Evolutionary conservation across 2,113 vertebrate genomes (phyloP).

Genomic region (Neomonachus schauinslandi): DNA sequence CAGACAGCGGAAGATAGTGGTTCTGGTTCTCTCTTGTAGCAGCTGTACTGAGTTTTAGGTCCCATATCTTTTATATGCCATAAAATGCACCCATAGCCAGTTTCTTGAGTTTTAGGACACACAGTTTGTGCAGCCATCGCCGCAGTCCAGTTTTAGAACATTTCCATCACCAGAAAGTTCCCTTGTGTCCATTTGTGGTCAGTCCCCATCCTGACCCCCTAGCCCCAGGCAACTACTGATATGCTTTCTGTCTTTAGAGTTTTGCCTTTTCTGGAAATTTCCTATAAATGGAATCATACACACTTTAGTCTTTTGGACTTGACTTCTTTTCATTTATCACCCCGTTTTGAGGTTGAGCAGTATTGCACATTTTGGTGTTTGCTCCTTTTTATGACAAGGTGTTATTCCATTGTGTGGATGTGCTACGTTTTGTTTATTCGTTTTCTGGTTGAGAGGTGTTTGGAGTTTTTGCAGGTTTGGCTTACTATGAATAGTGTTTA

Average conservation of each 20-base stretch:
- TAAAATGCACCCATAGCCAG: background rate
- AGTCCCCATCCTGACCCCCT: rapidly evolving
- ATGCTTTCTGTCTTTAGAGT: background rate
- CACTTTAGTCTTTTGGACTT: background rate
- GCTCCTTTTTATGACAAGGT: background rate
- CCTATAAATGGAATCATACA: background rate
- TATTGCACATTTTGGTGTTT: background rate
- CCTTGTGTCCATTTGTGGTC: background rate
- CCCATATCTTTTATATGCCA: background rate
- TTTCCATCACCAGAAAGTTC: background rate
- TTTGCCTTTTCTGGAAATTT: constrained; percentile 46
- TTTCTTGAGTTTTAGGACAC: background rate
- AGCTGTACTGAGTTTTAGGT: background rate
- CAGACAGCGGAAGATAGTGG: background rate
- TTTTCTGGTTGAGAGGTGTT: background rate
- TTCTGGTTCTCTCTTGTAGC: background rate
- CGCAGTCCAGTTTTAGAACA: background rate
- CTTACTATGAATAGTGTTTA: background rate
- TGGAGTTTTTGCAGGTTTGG: background rate
- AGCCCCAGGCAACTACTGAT: background rate
- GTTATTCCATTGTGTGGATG: background rate
- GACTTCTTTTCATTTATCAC: background rate
- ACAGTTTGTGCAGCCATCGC: background rate
- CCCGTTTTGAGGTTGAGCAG: background rate
- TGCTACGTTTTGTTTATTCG: background rate